Base-by-base conservation (phyloP, 2,113 vertebrate species). In the Perca flavescens region DNA sequence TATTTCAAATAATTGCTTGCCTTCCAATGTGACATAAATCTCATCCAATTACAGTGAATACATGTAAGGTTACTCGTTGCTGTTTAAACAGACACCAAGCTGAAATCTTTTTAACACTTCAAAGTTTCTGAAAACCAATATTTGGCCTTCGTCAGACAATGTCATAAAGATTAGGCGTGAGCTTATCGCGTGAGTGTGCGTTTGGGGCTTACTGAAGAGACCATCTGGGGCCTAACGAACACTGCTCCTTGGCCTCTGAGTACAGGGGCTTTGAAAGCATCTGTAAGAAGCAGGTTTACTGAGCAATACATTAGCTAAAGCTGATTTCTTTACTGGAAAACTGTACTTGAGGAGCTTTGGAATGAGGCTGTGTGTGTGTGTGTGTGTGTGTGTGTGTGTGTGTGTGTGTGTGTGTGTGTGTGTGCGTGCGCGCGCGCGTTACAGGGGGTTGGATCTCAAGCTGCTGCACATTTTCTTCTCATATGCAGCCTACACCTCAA, bases 321-420 rank as follows among this genome's bases (percentile, higher is more conserved):
- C 95, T 93, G 93, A 95, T 95, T 95, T 95, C 92, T 93, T 94
- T 94, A 83, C 92, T 94, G 90, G 90, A 94, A 93, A 92, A 94
- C 91, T 89, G 86, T 75, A 91, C 91, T 94, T 93, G 89, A 95
- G 91, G 90, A 92, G 88, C 90, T 94, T 94, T 95, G 89, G 90
- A 85, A 87, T 73, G 74, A 88, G 81, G 69, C 63, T 65, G 1
- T 50, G 46, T 28, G n/a, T 67, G 46, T 49, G 36, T 66, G 36
- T 64, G 79, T 62, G 81, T 47, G 82, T 79, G 67, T 46, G 85
- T 72, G 78, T 79, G 64, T 77, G 78, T 65, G 83, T 66, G 73
- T 78, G 80, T 80, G 82, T 58, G 86, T 89, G 87, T 86, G 88
- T 77, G 71, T 22, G 58, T 34, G 50, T 79, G 86, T 60, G 82